Evolutionary conservation across 2,113 vertebrate genomes (phyloP).

Genomic region (Sciurus niger): DNA sequence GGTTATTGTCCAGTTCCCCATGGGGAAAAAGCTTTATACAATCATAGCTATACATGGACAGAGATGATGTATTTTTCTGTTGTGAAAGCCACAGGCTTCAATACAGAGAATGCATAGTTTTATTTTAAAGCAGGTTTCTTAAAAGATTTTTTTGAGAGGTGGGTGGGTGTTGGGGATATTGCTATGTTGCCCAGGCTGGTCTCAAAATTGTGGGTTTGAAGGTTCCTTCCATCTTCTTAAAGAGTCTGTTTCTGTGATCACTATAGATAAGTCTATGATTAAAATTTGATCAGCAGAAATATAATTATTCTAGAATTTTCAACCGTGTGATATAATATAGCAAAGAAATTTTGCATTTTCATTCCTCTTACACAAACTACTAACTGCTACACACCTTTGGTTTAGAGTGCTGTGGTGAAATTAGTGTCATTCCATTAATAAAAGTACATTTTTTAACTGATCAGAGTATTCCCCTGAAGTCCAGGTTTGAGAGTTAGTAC

Average conservation of each 20-base stretch:
- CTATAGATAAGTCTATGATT: background rate
- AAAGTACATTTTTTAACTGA: background rate
- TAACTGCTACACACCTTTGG: background rate
- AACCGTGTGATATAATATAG: background rate
- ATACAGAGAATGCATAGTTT: slow-evolving; percentile 39
- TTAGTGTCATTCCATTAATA: background rate
- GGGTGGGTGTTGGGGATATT: background rate
- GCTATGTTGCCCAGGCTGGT: background rate
- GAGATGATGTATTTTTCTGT: background rate
- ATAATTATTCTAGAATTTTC: background rate
- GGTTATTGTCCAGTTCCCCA: slow-evolving; percentile 60
- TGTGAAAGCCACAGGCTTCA: slow-evolving; percentile 17
- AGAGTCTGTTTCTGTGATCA: background rate
- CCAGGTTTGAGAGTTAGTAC: background rate
- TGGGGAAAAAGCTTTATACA: slow-evolving; percentile 22
- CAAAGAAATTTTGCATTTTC: background rate
- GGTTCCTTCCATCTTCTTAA: background rate
- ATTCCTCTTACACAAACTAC: background rate
- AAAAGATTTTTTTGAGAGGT: background rate
- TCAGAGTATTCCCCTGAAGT: background rate
- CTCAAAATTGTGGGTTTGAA: background rate
- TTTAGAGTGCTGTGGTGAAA: background rate
- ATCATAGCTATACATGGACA: background rate
- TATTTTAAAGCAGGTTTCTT: background rate
- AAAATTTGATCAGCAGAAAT: background rate